A percentile compares a stretch with the other conserved stretches of the same genome.
Conservation (phyloP, 2,888 invertebrate genomes). For the Xestoiulus laeticollis region DNA sequence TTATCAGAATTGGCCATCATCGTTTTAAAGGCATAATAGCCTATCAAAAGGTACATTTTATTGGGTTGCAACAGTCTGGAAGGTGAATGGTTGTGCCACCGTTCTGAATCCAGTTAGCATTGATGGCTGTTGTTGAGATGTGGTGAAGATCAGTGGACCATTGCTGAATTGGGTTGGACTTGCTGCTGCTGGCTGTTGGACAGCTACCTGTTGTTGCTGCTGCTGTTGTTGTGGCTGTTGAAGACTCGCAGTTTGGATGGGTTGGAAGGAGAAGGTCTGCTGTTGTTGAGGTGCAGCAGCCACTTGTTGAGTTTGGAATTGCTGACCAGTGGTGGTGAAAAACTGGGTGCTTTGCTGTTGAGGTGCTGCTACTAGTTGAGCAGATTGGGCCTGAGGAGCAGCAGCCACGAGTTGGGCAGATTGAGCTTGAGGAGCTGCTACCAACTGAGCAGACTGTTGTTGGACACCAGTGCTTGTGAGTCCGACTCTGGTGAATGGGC, state of each 20-base stretch:
- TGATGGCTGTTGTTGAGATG: slow-evolving; percentile 45
- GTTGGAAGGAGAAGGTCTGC: slow-evolving; percentile 46
- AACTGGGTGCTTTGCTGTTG: slow-evolving; percentile 18
- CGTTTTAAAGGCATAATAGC: slow-evolving; percentile 39
- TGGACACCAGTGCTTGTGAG: neutral
- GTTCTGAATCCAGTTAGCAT: slow-evolving; percentile 47
- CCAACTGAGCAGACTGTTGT: slow-evolving; percentile 14
- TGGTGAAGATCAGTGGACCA: slow-evolving; percentile 32
- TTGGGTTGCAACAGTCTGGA: slow-evolving; percentile 38
- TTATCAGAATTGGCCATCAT: neutral
- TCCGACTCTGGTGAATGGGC: slow-evolving; percentile 44
- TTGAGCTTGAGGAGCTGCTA: slow-evolving; percentile 34
- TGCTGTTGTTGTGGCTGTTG: slow-evolving; percentile 51
- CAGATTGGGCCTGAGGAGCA: slow-evolving; percentile 40
- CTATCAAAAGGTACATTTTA: neutral
- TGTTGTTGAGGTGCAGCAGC: slow-evolving; percentile 43
- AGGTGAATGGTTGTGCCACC: slow-evolving; percentile 23
- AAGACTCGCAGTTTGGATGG: neutral
- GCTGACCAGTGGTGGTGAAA: slow-evolving; percentile 27
- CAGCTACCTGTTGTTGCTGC: slow-evolving; percentile 14
- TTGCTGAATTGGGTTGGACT: neutral
- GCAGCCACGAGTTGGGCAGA: slow-evolving; percentile 40
- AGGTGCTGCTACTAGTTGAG: neutral
- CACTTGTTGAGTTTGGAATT: slow-evolving; percentile 39
- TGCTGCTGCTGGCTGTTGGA: slow-evolving; percentile 3